A percentile compares a stretch with the other conserved stretches of the same genome.
Evolutionary conservation across 1,140 invertebrate species (phyloP).

Genomic region (Pseudobourletiella spinata): DNA sequence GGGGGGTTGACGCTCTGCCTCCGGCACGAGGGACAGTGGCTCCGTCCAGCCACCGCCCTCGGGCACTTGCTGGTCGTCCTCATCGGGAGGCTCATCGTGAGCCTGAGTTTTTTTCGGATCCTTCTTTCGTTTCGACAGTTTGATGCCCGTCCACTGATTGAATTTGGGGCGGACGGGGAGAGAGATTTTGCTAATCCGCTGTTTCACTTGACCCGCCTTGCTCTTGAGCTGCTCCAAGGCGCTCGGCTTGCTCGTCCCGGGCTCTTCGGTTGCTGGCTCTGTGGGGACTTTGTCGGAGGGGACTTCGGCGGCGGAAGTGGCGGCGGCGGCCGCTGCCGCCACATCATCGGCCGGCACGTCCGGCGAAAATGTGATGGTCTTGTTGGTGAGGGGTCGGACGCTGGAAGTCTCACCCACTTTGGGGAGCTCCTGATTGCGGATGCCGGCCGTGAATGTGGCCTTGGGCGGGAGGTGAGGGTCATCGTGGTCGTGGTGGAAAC

Average conservation of each 20-base stretch:
- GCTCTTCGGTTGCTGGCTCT: not conserved
- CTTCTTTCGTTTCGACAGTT: slow-evolving; percentile 22
- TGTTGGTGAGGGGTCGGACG: slow-evolving; percentile 24
- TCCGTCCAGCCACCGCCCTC: slow-evolving; percentile 9
- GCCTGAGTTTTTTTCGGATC: slow-evolving; percentile 39
- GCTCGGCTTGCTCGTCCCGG: slow-evolving; percentile 2
- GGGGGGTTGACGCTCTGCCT: not conserved
- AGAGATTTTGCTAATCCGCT: slow-evolving; percentile 46
- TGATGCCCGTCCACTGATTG: slow-evolving; percentile 40
- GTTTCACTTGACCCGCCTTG: slow-evolving; percentile 25
- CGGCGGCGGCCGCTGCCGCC: not conserved
- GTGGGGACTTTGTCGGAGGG: not conserved
- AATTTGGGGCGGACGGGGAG: slow-evolving; percentile 40
- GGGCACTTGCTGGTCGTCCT: slow-evolving; percentile 37
- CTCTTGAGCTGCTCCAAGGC: slow-evolving; percentile 17
- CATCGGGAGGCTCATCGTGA: slow-evolving; percentile 27
- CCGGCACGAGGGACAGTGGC: not conserved
- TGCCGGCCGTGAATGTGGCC: slow-evolving; percentile 24
- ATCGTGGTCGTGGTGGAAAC: slow-evolving; percentile 8
- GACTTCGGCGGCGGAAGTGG: not conserved
- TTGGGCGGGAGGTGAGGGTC: slow-evolving; percentile 5
- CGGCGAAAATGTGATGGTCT: slow-evolving; percentile 15
- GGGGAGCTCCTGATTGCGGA: slow-evolving; percentile 11
- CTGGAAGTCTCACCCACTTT: slow-evolving; percentile 10
- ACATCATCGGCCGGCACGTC: not conserved